These are phyloP conservation scores for Archips crataeganus DNA, from an alignment of 2,888 invertebrate species.

Conservation along the genomic window DNA sequence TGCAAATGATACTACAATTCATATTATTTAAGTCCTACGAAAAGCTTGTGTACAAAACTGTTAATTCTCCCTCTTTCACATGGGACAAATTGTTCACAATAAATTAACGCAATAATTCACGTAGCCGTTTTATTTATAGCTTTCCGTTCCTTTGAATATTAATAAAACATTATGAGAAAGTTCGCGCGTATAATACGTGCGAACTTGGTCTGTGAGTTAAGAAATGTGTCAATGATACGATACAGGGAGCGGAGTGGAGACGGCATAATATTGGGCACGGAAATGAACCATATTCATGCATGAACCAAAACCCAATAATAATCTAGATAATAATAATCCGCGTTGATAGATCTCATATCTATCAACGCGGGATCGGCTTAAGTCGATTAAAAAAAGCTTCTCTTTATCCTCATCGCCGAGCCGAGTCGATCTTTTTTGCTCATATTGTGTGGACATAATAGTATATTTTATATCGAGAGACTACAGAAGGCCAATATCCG, in stretches of 20 bases:
- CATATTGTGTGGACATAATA: too few species aligned
- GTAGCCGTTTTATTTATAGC: conserved; percentile 39
- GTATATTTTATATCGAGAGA: too few species aligned
- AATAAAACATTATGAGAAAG: conserved; percentile 41
- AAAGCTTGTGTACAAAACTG: neutral
- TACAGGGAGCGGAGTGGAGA: neutral
- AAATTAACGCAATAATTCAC: conserved; percentile 39
- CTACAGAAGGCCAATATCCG: too few species aligned
- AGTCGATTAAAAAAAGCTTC: too few species aligned
- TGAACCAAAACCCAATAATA: too few species aligned
- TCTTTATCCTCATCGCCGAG: too few species aligned
- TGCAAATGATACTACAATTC: too few species aligned
- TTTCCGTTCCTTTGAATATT: conserved; percentile 39
- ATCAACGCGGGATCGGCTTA: too few species aligned
- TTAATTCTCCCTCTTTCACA: conserved; percentile 14
- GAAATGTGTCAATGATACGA: neutral
- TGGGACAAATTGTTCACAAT: conserved; percentile 39
- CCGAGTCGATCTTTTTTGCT: too few species aligned
- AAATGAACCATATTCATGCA: too few species aligned
- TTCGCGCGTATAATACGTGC: conserved; percentile 11
- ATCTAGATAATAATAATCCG: too few species aligned
- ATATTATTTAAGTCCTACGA: neutral
- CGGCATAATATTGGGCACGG: neutral
- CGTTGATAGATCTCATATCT: neutral
- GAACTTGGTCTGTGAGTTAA: conserved; percentile 13